Percentiles rank a stretch among this genome's conserved stretches.
phyloP scores from a whole-genome alignment of 2,888 invertebrate species.

The Drosophila neotestacea region DNA sequence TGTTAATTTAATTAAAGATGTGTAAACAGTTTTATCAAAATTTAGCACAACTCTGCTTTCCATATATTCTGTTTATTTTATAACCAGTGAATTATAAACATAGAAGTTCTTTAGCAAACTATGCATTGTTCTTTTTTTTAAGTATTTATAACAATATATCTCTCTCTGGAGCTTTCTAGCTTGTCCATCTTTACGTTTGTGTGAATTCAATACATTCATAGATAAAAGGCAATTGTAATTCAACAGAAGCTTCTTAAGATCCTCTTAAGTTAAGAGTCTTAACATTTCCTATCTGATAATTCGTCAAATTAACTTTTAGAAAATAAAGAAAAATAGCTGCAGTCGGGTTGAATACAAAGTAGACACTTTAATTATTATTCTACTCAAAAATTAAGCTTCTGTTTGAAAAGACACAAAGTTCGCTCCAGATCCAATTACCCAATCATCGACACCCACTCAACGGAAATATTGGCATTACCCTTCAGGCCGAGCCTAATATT shows the following conservation, averaged over 20 bases:
- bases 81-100: too few relatives aligned
- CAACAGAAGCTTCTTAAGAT: background rate
- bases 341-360: background rate
- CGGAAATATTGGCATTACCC: constrained; percentile 5
- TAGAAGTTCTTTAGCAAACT: too few relatives aligned
- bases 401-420: background rate
- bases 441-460: constrained; percentile 17
- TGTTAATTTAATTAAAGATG: too few relatives aligned
- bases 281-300: background rate
- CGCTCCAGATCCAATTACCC: constrained; percentile 10
- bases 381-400: background rate
- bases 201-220: background rate
- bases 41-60: too few relatives aligned
- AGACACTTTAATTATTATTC: background rate
- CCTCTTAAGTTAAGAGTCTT: background rate
- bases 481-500: constrained; percentile 20
- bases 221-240: background rate
- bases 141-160: too few relatives aligned
- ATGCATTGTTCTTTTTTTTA: too few relatives aligned
- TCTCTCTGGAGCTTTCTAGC: too few relatives aligned
- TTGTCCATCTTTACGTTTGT: background rate
- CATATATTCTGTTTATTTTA: too few relatives aligned
- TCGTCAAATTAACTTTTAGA: background rate
- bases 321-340: background rate
- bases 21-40: too few relatives aligned